Conservation (phyloP, 2,888 invertebrate genomes). For the Melanostoma mellinum region DNA sequence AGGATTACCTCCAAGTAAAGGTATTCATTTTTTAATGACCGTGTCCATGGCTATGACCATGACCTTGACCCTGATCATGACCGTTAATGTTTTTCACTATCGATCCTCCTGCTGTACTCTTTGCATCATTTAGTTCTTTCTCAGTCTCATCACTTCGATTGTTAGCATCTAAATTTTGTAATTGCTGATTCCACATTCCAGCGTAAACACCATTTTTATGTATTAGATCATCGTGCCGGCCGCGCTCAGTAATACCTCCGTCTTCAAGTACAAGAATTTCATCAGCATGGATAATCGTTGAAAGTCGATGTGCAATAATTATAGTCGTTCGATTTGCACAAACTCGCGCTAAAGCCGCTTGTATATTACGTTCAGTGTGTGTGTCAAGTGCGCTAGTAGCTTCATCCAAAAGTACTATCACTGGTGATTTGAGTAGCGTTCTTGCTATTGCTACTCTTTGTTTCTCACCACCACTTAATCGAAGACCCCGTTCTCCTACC, state of each 20-base stretch:
- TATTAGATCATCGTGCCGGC: conserved; percentile 89
- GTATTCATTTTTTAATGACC: conserved; percentile 18
- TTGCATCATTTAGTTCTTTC: conserved; percentile 21
- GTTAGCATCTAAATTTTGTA: conserved; percentile 81
- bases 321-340: conserved; percentile 95
- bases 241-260: conserved; percentile 95
- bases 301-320: conserved; percentile 96
- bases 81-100: neutral
- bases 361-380: conserved; percentile 96
- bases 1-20: conserved; percentile 18
- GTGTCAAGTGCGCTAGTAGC: conserved; percentile 98
- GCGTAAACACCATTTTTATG: conserved; percentile 89
- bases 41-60: conserved; percentile 11
- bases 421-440: conserved; percentile 95
- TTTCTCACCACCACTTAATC: conserved; percentile 98
- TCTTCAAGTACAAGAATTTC: conserved; percentile 96
- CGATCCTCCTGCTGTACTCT: conserved; percentile 15
- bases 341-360: conserved; percentile 92
- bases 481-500: conserved; percentile 97
- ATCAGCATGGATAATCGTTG: conserved; percentile 97
- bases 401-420: conserved; percentile 95
- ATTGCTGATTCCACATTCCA: conserved; percentile 96
- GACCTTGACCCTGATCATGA: neutral
- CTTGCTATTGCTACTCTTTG: conserved; percentile 98
- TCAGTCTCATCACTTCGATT: conserved; percentile 59